Evolutionary conservation across 92 coral and sea anemone species (phyloP).

Genomic region (Phymanthus crucifer): DNA sequence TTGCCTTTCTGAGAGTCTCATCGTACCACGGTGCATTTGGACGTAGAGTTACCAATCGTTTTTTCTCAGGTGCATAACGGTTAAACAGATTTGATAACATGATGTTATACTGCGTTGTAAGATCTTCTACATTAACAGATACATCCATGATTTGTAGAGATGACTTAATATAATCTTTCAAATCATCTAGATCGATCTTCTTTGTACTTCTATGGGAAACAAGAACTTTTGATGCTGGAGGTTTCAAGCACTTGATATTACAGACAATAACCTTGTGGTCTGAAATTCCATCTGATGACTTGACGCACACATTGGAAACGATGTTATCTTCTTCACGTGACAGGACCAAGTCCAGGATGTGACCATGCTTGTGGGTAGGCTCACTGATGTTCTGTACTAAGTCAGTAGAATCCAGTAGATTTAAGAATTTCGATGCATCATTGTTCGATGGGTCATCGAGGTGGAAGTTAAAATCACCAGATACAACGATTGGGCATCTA

Average conservation of each 20-base stretch:
- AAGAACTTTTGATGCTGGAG: constrained; percentile 25
- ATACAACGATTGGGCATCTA: constrained; percentile 1
- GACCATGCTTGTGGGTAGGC: constrained; percentile 37
- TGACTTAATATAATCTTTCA: too few species aligned
- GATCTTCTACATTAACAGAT: too few species aligned
- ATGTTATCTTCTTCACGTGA: constrained; percentile 41
- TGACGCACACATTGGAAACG: constrained; percentile 22
- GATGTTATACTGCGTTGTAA: too few species aligned
- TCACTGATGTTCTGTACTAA: constrained; percentile 29
- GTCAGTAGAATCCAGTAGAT: constrained; percentile 29
- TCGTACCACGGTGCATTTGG: neutral
- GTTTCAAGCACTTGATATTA: constrained; percentile 25
- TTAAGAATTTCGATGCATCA: constrained; percentile 27
- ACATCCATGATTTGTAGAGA: too few species aligned
- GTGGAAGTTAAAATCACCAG: constrained; percentile 34
- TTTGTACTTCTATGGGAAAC: constrained; percentile 29
- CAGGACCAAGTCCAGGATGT: constrained; percentile 41
- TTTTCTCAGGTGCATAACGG: neutral
- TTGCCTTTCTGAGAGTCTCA: neutral
- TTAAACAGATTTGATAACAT: too few species aligned
- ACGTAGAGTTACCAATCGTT: neutral
- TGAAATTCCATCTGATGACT: constrained; percentile 26
- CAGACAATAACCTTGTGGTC: constrained; percentile 31
- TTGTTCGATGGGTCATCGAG: constrained; percentile 17
- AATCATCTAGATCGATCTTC: constrained; percentile 11